Conservation (phyloP, 2,797 vertebrate genomes). For the Artibeus jamaicensis region DNA sequence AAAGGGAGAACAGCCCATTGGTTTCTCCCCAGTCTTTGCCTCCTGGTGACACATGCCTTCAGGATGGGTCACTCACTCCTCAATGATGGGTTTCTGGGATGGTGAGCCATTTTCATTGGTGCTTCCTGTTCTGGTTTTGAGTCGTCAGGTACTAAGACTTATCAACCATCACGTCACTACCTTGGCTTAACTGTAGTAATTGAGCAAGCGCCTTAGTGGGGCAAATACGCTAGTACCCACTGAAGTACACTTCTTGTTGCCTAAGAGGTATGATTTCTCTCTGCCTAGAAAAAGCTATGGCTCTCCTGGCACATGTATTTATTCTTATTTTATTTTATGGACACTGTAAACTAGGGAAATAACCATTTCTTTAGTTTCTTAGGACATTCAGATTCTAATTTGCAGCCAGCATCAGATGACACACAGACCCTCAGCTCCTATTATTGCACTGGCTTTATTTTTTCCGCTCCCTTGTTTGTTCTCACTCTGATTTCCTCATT, state of each 20-base stretch:
- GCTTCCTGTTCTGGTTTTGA: background rate
- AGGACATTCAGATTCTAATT: background rate
- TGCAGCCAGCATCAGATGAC: background rate
- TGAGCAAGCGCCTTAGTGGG: background rate
- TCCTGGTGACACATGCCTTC: background rate
- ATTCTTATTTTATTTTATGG: constrained; percentile 30
- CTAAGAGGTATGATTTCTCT: background rate
- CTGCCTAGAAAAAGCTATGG: background rate
- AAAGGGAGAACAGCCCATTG: background rate
- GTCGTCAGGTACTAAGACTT: background rate
- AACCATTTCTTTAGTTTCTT: background rate
- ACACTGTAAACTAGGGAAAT: background rate
- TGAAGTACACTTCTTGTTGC: background rate
- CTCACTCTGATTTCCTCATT: constrained; percentile 20
- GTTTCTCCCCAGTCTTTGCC: background rate
- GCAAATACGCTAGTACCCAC: background rate
- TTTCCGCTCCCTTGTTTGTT: background rate
- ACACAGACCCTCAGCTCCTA: background rate
- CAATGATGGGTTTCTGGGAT: background rate
- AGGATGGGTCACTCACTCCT: background rate
- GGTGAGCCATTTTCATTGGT: background rate
- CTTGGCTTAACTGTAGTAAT: background rate
- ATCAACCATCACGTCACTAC: background rate
- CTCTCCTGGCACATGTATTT: background rate
- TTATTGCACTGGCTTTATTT: background rate